Evolutionary conservation across 2,888 invertebrate species (phyloP).

Genomic region (Tromatobia lineatoria): DNA sequence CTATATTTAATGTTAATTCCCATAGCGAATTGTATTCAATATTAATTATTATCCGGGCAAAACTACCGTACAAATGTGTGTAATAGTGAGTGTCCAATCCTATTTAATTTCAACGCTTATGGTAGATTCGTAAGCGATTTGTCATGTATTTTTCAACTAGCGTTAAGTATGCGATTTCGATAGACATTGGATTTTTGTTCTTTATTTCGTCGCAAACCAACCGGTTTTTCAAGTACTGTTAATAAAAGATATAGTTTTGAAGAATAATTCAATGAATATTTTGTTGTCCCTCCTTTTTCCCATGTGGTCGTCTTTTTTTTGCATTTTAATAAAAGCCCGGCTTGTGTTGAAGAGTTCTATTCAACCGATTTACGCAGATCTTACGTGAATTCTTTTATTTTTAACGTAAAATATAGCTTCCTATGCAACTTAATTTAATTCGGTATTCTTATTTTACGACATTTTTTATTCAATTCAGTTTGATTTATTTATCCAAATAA

Average conservation of each 20-base stretch:
- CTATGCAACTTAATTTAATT: too few species aligned
- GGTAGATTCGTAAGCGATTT: slow-evolving; percentile 35
- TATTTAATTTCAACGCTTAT: slow-evolving; percentile 46
- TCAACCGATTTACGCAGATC: too few species aligned
- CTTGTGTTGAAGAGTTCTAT: too few species aligned
- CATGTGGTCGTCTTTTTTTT: neutral
- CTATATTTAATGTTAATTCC: slow-evolving; percentile 49
- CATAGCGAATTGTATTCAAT: slow-evolving; percentile 28
- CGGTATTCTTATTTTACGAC: too few species aligned
- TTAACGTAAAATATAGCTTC: too few species aligned
- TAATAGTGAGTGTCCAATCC: slow-evolving; percentile 35
- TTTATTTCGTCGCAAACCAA: slow-evolving; percentile 31
- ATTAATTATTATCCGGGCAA: slow-evolving; percentile 17
- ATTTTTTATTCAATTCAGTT: too few species aligned
- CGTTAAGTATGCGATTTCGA: slow-evolving; percentile 33
- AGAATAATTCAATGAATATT: slow-evolving; percentile 30
- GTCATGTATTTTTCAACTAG: slow-evolving; percentile 41
- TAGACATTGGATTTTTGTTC: slow-evolving; percentile 19
- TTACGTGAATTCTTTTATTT: too few species aligned
- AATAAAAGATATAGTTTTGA: slow-evolving; percentile 68
- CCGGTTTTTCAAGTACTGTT: slow-evolving; percentile 59
- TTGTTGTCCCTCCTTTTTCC: neutral
- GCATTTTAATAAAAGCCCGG: neutral
- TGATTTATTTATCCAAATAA: too few species aligned
- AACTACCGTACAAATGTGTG: slow-evolving; percentile 55